A percentile compares a stretch with the other conserved stretches of the same genome.
These are phyloP conservation scores for Drosophila cognata DNA, from an alignment of 2,888 invertebrate species.

Conservation along the genomic window DNA sequence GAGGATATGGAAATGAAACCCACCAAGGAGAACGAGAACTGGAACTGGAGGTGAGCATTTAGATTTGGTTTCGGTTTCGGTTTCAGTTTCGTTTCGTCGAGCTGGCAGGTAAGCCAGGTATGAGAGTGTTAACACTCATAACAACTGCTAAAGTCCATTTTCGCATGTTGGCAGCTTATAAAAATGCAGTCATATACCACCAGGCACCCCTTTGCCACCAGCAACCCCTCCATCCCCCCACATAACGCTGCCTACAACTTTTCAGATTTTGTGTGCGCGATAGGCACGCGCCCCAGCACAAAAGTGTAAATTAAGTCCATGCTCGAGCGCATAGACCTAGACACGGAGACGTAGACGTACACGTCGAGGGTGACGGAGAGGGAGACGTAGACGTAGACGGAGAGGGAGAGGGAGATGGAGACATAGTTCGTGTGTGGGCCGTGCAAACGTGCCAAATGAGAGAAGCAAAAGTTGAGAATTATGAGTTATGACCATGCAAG, in stretches of 20 bases:
- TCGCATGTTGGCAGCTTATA: constrained; percentile 84
- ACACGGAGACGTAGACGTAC: constrained; percentile 53
- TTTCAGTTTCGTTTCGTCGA: constrained; percentile 52
- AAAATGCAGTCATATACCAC: constrained; percentile 74
- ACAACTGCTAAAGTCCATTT: constrained; percentile 82
- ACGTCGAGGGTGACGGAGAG: not conserved
- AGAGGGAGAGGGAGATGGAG: not conserved
- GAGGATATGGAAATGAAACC: constrained; percentile 3
- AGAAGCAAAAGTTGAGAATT: constrained; percentile 57
- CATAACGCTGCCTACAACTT: constrained; percentile 50
- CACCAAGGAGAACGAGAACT: not conserved
- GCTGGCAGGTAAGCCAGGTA: constrained; percentile 53
- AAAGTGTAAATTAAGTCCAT: constrained; percentile 81
- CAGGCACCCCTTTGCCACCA: constrained; percentile 10
- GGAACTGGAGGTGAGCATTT: constrained; percentile 36
- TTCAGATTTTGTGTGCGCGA: constrained; percentile 77
- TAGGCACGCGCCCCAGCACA: constrained; percentile 80
- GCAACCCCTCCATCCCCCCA: not conserved
- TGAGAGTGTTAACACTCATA: constrained; percentile 81
- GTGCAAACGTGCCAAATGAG: constrained; percentile 13
- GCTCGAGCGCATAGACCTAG: constrained; percentile 51
- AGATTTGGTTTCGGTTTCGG: constrained; percentile 43
- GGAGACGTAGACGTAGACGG: constrained; percentile 31
- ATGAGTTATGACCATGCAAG: constrained; percentile 79
- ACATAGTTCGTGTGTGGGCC: not conserved